A percentile compares a stretch with the other conserved stretches of the same genome.
Evolutionary conservation across 2,113 vertebrate species (phyloP).

Genomic region (Nestor notabilis): DNA sequence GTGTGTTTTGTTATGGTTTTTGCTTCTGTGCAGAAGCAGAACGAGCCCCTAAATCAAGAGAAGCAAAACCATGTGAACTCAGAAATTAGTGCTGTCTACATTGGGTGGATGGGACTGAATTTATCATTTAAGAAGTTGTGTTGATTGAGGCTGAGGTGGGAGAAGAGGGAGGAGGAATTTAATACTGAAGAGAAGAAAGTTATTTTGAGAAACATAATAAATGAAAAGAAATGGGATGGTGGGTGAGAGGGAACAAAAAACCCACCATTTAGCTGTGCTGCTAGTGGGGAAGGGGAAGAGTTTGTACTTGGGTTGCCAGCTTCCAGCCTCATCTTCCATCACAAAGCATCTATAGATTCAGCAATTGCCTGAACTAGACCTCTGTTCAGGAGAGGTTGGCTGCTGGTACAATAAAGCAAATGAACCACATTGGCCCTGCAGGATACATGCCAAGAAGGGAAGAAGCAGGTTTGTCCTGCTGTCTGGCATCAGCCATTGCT

Average conservation of each 20-base stretch:
- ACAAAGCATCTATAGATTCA: background rate
- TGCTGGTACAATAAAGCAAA: accelerated
- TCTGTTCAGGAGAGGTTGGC: background rate
- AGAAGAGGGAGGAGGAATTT: background rate
- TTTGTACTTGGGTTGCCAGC: background rate
- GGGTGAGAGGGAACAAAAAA: background rate
- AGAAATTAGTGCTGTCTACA: background rate
- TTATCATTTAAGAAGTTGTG: background rate
- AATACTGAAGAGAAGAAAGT: background rate
- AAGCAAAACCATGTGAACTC: background rate
- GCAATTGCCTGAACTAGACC: background rate
- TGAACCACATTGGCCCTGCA: background rate
- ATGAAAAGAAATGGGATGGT: background rate
- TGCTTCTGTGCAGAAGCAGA: background rate
- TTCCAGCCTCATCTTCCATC: background rate
- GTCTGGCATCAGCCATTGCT: background rate
- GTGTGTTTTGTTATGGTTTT: background rate
- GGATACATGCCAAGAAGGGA: background rate
- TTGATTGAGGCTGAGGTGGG: background rate
- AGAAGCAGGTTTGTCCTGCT: background rate
- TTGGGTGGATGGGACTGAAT: background rate
- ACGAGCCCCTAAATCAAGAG: background rate
- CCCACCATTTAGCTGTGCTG: background rate
- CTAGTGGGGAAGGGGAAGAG: background rate
- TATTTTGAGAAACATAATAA: background rate